Evolutionary conservation across 2,888 invertebrate genomes (phyloP), one percentile per base, ranked within the genome.

Genomic region (Zygogramma bicolorata): DNA sequence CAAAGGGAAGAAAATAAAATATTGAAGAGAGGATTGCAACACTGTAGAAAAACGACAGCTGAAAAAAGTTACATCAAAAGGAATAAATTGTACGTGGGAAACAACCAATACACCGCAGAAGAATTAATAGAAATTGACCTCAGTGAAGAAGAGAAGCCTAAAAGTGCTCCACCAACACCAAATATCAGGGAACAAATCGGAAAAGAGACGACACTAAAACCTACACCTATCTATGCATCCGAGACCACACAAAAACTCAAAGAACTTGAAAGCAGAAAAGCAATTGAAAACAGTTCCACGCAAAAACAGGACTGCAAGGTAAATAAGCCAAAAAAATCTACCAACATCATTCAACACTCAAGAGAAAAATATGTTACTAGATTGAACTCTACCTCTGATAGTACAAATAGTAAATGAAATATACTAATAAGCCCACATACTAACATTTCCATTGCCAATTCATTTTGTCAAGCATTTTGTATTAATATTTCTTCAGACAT

Each of bases 371-470:
- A 62, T 38, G 3, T 18, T 10, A 62, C 62, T 6, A 62, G 62
- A 62, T 38, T 22, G 27, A 62, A 62, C 20, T 62, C 62, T 62
- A 62, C 62, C 29, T 49, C 49, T 57, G 62, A 62, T 27, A 59
- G 31, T 59, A 29, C 8, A 27, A 59, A 59, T 29, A n/a, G 59
- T 59, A 57, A n/a, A 58, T 58, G 15, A 10, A 10, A 58, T 31
- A 58, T 29, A 58, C 15, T 15, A 10, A 57, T 20, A 25, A 5
- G n/a, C 57, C 57, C 49, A 49, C n/a, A n/a, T 18, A 49, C 49
- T 5, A 49, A 49, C n/a, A 3, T 13, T 27, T 57, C 8, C 15
- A 3, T 42, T 42, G 42, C 15, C 42, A 42, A 15, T 15, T 13
- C 3, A 7, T 57, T 22, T 57, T n/a, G n/a, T n/a, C n/a, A n/a